Percentiles rank a stretch among this genome's conserved stretches.
Evolutionary conservation across 2,113 vertebrate species (phyloP).

Genomic region (Aviceda subcristata): DNA sequence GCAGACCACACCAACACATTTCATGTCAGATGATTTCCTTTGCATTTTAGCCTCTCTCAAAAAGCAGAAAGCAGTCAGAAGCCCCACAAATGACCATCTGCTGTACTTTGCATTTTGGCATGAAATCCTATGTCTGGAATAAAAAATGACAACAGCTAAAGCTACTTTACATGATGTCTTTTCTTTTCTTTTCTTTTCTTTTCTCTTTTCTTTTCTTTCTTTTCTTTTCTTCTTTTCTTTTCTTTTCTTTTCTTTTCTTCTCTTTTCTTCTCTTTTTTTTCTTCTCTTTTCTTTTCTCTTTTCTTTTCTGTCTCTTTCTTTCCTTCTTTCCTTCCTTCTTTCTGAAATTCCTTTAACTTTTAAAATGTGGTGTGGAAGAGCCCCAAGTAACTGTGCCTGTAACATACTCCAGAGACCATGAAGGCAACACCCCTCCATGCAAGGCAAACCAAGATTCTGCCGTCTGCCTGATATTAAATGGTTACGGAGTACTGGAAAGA

Average conservation of each 20-base stretch:
- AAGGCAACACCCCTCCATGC: not conserved
- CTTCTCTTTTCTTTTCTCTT: too few relatives aligned
- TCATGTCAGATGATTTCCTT: not conserved
- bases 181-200: not conserved
- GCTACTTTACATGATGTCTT: not conserved
- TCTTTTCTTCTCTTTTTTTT: fast-evolving
- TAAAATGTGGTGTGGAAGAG: not conserved
- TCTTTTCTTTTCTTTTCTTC: not conserved
- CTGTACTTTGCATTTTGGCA: not conserved
- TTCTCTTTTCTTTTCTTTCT: too few relatives aligned
- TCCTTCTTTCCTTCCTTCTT: fast-evolving
- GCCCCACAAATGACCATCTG: not conserved
- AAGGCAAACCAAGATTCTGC: not conserved
- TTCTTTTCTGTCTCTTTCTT: too few relatives aligned
- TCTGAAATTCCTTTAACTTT: not conserved
- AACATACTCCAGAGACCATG: fast-evolving
- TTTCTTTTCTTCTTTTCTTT: too few relatives aligned
- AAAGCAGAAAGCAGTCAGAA: not conserved
- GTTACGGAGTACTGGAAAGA: not conserved
- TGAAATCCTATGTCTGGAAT: not conserved
- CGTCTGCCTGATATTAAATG: not conserved
- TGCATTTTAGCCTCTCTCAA: not conserved
- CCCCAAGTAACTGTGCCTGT: not conserved
- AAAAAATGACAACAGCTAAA: not conserved
- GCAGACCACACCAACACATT: not conserved